phyloP scores from a whole-genome alignment of 2,888 invertebrate genomes.

The Lottia scabra region DNA sequence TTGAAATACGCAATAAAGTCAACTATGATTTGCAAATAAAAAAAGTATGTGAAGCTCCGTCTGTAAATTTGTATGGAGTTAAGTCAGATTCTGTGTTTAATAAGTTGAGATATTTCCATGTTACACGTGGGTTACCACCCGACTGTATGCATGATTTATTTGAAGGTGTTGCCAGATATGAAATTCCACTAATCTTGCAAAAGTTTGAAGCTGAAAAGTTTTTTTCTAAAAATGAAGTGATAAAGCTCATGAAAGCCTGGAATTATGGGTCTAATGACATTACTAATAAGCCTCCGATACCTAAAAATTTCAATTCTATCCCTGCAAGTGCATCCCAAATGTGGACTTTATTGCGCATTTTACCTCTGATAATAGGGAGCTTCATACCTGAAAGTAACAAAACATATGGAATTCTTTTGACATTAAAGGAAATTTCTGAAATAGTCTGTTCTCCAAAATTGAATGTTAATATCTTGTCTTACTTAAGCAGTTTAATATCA shows the following conservation, averaged over 20 bases:
- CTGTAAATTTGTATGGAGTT: background rate
- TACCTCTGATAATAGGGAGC: background rate
- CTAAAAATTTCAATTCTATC: background rate
- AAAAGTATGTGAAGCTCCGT: too few relatives aligned
- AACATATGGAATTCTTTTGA: background rate
- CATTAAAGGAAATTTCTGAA: background rate
- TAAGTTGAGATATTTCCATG: background rate
- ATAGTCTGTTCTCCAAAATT: background rate
- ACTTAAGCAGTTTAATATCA: constrained; percentile 5
- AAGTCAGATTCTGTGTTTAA: background rate
- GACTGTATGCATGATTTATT: background rate
- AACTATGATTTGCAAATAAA: background rate
- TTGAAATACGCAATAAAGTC: background rate
- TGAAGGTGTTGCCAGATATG: background rate
- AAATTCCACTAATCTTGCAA: background rate
- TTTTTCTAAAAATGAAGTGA: background rate
- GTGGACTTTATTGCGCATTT: background rate
- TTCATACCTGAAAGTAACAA: background rate
- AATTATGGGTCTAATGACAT: background rate
- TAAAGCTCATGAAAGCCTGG: background rate
- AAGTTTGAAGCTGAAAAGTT: background rate
- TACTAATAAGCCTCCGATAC: background rate
- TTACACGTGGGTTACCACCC: background rate
- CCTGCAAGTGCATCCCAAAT: background rate
- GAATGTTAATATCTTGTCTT: background rate